Base-by-base conservation (phyloP, 2,797 vertebrate genomes). In the Staurois parvus region DNA sequence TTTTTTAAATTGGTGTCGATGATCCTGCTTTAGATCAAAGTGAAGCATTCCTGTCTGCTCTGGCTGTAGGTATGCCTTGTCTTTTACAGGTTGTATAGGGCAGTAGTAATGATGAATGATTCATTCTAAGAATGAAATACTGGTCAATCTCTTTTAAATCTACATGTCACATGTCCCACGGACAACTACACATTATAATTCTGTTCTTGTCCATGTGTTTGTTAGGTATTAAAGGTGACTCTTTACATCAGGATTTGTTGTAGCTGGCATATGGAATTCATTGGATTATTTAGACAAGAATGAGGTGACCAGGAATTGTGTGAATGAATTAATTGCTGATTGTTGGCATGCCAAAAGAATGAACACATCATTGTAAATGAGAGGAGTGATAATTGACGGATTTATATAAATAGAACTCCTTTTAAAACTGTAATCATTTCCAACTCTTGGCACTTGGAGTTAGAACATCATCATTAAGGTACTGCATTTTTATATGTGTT, bases 341-440 rank as follows among this genome's bases (percentile, higher is more conserved):
- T 19, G 66, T 84, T 79, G 56, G 40, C 79, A 86, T 86, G 9
- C 72, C 64, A 81, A 21, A 86, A 75, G 62, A 64, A 72, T 77
- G 69, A 74, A 62, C 79, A 82, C 67, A 52, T 52, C 73, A 70
- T 29, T 26, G 4, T 48, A 76, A 81, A 48, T 64, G 45, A 64
- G 29, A 62, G 32, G 42, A 70, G 45, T 30, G 26, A 52, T 73
- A 75, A 85, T 74, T 66, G 56, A 29, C 12, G 34, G 15, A 66
- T 56, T 73, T 76, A 76, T 85, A 85, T 85, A 85, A 85, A 85
- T 85, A 85, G 70, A 79, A 29, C 26, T 42, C 45, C 24, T 37
- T 11, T 70, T 28, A 69, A 24, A 3, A 64, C 24, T 62, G 74
- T 34, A 73, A 76, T 76, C 4, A 76, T 76, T 32, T 24, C n/a